These are phyloP conservation scores for Orthosia gothica DNA, from an alignment of 2,888 invertebrate species.

Conservation along the genomic window DNA sequence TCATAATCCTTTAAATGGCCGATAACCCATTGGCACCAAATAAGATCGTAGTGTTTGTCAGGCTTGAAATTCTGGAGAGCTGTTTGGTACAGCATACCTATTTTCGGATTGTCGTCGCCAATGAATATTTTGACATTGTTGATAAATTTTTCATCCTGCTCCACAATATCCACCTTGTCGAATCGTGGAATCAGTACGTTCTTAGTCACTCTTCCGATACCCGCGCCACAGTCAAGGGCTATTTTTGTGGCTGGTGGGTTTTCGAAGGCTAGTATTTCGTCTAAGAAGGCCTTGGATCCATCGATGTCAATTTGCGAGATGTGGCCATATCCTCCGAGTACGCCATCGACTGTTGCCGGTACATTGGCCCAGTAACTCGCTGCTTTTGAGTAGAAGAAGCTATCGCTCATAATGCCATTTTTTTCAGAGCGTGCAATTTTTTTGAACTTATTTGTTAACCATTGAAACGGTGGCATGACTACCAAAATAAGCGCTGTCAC, in stretches of 20 bases:
- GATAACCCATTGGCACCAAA: slow-evolving; percentile 94
- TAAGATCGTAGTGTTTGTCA: slow-evolving; percentile 30
- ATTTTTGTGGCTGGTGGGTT: slow-evolving; percentile 90
- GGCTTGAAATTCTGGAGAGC: slow-evolving; percentile 81
- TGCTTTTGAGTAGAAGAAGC: slow-evolving; percentile 93
- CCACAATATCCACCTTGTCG: slow-evolving; percentile 96
- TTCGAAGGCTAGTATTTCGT: slow-evolving; percentile 84
- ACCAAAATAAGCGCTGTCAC: background rate
- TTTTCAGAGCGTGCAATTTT: slow-evolving; percentile 5
- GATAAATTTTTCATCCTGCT: slow-evolving; percentile 96
- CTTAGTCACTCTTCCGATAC: slow-evolving; percentile 98
- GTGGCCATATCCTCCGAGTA: slow-evolving; percentile 98
- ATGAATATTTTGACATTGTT: slow-evolving; percentile 92
- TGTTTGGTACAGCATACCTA: slow-evolving; percentile 93
- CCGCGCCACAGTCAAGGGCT: slow-evolving; percentile 99
- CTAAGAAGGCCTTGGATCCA: slow-evolving; percentile 96
- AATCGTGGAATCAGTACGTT: slow-evolving; percentile 95
- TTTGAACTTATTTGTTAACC: slow-evolving; percentile 24
- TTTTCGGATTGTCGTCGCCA: slow-evolving; percentile 86
- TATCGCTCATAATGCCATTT: slow-evolving; percentile 72
- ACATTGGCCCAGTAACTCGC: slow-evolving; percentile 97
- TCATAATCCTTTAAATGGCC: slow-evolving; percentile 97
- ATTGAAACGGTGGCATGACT: slow-evolving; percentile 23
- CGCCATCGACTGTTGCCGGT: slow-evolving; percentile 97
- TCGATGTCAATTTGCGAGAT: slow-evolving; percentile 97